phyloP scores from a whole-genome alignment of 2,888 invertebrate genomes.

The Lochmaea capreae region DNA sequence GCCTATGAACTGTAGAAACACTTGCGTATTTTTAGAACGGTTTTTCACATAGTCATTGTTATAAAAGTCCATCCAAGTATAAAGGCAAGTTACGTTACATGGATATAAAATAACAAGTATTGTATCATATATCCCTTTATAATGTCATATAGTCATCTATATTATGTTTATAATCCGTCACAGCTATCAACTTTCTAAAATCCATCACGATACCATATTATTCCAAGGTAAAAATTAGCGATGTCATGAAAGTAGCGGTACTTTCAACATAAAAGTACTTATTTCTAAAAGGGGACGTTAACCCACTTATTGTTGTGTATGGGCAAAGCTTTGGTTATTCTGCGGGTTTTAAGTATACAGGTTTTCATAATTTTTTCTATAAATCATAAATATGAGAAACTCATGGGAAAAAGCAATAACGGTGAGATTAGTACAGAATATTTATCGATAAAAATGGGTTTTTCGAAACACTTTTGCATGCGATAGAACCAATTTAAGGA shows the following conservation, averaged over 20 bases:
- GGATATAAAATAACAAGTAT: conserved; percentile 12
- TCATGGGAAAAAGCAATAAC: no score
- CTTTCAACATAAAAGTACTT: not conserved
- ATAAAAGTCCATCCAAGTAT: conserved; percentile 8
- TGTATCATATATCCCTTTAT: not conserved
- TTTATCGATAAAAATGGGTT: no score
- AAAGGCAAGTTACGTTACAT: conserved; percentile 7
- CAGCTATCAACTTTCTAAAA: not conserved
- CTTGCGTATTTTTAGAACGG: not conserved
- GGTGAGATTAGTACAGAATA: no score
- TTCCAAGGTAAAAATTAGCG: not conserved
- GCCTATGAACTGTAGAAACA: conserved; percentile 10
- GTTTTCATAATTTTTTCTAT: no score
- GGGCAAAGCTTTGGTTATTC: no score
- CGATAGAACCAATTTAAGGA: no score
- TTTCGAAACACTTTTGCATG: no score
- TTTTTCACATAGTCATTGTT: conserved; percentile 2
- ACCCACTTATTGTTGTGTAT: not conserved
- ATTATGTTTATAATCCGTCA: not conserved
- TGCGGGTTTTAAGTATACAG: no score
- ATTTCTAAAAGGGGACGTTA: not conserved
- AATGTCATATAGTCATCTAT: conserved; percentile 4
- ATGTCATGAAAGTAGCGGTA: not conserved
- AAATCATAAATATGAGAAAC: no score
- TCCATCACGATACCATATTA: not conserved